A percentile compares a stretch with the other conserved stretches of the same genome.
These are phyloP conservation scores for Dioctria rufipes DNA, from an alignment of 2,888 invertebrate genomes.

Conservation along the genomic window DNA sequence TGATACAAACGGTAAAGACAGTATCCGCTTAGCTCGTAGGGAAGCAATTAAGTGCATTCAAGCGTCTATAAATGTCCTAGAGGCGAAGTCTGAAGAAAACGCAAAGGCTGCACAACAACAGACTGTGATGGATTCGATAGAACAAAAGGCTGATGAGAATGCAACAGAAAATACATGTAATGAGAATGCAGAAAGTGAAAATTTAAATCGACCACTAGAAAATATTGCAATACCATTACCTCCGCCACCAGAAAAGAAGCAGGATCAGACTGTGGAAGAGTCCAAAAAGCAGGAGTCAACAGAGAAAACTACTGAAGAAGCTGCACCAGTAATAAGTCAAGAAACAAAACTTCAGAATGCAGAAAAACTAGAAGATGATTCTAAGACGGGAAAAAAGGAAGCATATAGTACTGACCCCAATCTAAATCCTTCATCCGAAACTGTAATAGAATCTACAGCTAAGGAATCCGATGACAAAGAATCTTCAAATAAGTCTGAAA, in stretches of 20 bases:
- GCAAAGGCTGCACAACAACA: conserved; percentile 62
- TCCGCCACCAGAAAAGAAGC: conserved; percentile 42
- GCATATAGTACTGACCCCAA: too few species aligned
- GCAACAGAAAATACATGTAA: neutral
- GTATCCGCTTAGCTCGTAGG: conserved; percentile 87
- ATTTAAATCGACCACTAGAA: conserved; percentile 3
- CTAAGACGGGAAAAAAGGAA: too few species aligned
- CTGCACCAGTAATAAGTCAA: too few species aligned
- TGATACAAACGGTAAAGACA: conserved; percentile 93
- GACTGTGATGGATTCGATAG: conserved; percentile 41
- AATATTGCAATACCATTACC: conserved; percentile 48
- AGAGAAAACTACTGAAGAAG: neutral
- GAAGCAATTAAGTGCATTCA: conserved; percentile 92
- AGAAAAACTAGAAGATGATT: too few species aligned
- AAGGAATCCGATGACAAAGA: neutral
- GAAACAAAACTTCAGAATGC: too few species aligned
- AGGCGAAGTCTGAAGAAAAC: conserved; percentile 79
- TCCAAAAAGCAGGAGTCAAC: neutral
- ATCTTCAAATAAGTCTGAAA: neutral
- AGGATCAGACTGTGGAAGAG: neutral
- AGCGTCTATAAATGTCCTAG: conserved; percentile 87
- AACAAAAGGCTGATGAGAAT: neutral
- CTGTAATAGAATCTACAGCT: neutral
- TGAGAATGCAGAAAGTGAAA: neutral
- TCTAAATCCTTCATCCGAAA: neutral